phyloP scores from a whole-genome alignment of 2,797 vertebrate species.

The Hyperoplus immaculatus region DNA sequence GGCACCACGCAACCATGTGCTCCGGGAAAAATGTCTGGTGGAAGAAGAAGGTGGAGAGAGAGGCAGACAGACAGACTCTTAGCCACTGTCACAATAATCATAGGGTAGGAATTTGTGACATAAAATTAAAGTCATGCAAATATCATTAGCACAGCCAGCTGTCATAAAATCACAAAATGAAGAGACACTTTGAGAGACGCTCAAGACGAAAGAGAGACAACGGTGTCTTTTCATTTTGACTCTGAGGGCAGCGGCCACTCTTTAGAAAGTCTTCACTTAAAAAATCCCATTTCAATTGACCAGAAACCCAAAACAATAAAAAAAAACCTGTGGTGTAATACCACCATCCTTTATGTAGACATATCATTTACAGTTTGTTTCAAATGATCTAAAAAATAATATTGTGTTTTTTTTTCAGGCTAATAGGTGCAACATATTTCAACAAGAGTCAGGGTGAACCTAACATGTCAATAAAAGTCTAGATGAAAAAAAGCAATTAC shows the following conservation, averaged over 20 bases:
- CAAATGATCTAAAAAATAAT: neutral
- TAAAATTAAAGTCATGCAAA: slow-evolving; percentile 50
- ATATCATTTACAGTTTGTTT: neutral
- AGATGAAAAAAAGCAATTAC: slow-evolving; percentile 74
- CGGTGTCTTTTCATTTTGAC: neutral
- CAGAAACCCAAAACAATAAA: neutral
- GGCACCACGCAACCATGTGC: slow-evolving; percentile 98
- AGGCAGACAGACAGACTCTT: slow-evolving; percentile 46
- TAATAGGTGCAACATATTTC: slow-evolving; percentile 22
- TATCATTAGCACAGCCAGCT: slow-evolving; percentile 54
- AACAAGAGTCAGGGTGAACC: slow-evolving; percentile 24
- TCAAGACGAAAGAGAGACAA: neutral
- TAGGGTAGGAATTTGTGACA: slow-evolving; percentile 69
- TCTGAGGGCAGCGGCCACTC: neutral
- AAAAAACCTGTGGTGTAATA: neutral
- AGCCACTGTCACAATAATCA: slow-evolving; percentile 61
- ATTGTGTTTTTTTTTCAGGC: neutral
- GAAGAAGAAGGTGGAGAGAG: slow-evolving; percentile 34
- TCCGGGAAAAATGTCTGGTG: slow-evolving; percentile 97
- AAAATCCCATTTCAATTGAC: neutral
- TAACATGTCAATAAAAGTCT: slow-evolving; percentile 6
- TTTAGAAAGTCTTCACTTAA: neutral
- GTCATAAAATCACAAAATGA: slow-evolving; percentile 42
- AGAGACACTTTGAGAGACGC: slow-evolving; percentile 6
- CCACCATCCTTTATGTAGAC: neutral